Evolutionary conservation across 2,797 vertebrate genomes (phyloP).

Genomic region (Siniperca scherzeri): DNA sequence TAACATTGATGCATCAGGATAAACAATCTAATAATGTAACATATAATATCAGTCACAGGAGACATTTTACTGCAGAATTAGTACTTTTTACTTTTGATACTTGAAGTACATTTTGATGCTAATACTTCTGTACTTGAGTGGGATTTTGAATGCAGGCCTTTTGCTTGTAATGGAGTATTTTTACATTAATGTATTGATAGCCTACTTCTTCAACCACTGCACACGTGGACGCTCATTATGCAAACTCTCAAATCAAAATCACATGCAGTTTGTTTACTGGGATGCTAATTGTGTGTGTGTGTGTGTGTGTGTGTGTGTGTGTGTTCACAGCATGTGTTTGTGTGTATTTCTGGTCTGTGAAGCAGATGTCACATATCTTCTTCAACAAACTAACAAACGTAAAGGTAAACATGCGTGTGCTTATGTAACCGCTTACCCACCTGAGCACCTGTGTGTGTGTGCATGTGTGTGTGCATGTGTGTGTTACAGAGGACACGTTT

Average conservation of each 20-base stretch:
- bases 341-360: slow-evolving; percentile 1
- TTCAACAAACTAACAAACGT: slow-evolving; percentile 28
- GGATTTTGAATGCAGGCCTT: too few relatives aligned
- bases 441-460: slow-evolving; percentile 26
- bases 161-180: too few relatives aligned
- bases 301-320: slow-evolving; percentile 27
- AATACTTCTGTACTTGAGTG: too few relatives aligned
- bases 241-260: background rate
- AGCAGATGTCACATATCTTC: slow-evolving; percentile 21
- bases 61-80: too few relatives aligned
- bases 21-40: too few relatives aligned
- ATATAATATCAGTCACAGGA: too few relatives aligned
- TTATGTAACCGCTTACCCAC: slow-evolving; percentile 17
- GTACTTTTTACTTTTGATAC: too few relatives aligned
- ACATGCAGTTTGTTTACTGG: slow-evolving; percentile 13
- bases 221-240: background rate
- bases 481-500: background rate
- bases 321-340: background rate
- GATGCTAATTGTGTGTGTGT: background rate
- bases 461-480: background rate
- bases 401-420: slow-evolving; percentile 17
- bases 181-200: too few relatives aligned
- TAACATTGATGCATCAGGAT: too few relatives aligned
- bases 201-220: too few relatives aligned
- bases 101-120: too few relatives aligned